Conservation (phyloP, 2,113 vertebrate genomes). For the Neomonachus schauinslandi region DNA sequence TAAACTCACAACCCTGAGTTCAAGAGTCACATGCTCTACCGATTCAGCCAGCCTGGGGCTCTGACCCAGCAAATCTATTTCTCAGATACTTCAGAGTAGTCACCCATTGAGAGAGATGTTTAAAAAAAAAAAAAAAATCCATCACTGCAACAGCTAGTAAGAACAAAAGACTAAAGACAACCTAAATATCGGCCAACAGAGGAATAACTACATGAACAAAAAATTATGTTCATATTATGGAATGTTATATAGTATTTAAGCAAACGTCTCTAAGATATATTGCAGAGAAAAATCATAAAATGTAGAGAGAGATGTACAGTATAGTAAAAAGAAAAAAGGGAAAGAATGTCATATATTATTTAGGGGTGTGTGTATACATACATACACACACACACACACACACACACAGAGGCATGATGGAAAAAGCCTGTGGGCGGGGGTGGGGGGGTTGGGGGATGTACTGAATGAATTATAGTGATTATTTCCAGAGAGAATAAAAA, state of each 20-base stretch:
- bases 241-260: background rate
- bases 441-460: background rate
- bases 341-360: background rate
- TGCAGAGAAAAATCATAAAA: background rate
- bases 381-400: too few species aligned
- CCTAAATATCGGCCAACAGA: background rate
- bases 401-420: background rate
- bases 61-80: background rate
- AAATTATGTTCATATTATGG: background rate
- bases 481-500: background rate
- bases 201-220: background rate
- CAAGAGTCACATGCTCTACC: too few species aligned
- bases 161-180: conserved; percentile 5
- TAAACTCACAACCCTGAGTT: too few species aligned
- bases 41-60: too few species aligned
- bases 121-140: background rate
- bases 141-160: background rate
- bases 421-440: background rate
- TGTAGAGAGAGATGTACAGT: background rate
- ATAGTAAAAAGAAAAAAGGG: background rate
- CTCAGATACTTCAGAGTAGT: background rate
- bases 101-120: background rate
- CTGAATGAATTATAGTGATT: background rate
- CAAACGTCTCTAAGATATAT: background rate
- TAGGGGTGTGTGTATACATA: too few species aligned